phyloP scores from a whole-genome alignment of 2,113 vertebrate genomes.

The Scortum barcoo region DNA sequence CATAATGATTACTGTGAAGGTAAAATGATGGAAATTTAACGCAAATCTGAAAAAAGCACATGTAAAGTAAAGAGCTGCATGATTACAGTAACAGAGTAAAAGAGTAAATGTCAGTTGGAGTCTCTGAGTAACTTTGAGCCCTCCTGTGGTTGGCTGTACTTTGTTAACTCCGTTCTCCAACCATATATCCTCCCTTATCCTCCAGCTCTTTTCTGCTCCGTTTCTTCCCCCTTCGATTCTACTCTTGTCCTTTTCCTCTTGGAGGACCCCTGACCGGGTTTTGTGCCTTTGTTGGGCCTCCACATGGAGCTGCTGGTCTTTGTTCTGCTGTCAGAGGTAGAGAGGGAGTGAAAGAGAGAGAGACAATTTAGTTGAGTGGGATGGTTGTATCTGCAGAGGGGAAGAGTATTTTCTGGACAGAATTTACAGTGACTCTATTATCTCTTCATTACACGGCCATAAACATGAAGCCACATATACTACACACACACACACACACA shows the following conservation, averaged over 20 bases:
- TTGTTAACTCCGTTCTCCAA: conserved; percentile 34
- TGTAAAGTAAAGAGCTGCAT: background rate
- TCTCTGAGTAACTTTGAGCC: conserved; percentile 29
- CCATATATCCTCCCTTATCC: conserved; percentile 57
- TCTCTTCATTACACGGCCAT: conserved; percentile 44
- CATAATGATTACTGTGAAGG: background rate
- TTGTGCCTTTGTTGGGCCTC: conserved; percentile 76
- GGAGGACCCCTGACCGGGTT: conserved; percentile 64
- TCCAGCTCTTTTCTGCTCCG: conserved; percentile 31
- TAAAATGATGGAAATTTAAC: background rate
- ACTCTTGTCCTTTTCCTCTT: conserved; percentile 44
- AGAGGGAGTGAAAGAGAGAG: conserved; percentile 42
- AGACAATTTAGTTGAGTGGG: conserved; percentile 42
- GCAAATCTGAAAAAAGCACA: background rate
- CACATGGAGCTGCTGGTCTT: conserved; percentile 65
- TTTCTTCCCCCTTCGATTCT: conserved; percentile 48
- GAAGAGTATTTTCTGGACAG: conserved; percentile 21
- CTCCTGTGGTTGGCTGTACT: conserved; percentile 46
- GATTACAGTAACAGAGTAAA: conserved; percentile 11
- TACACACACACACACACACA: conserved; percentile 14
- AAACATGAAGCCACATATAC: conserved; percentile 28
- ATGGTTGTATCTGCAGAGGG: conserved; percentile 25
- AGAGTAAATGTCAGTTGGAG: conserved; percentile 36
- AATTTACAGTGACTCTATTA: conserved; percentile 52
- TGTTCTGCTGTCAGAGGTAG: conserved; percentile 76